Conservation (phyloP, 1,140 invertebrate species). For the Drosophila obscura region DNA sequence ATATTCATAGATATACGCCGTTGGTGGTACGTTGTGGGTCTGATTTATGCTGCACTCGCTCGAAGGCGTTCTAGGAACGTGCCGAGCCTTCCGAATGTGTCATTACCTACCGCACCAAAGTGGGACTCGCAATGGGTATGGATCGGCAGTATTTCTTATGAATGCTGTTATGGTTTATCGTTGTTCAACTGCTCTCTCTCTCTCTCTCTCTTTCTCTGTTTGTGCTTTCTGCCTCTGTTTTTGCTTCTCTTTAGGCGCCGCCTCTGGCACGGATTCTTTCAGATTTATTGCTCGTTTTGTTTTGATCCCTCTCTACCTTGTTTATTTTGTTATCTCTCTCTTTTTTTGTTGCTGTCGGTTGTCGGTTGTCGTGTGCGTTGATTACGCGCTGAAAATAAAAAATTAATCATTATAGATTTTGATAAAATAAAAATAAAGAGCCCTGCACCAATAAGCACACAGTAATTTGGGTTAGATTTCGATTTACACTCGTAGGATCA, state of each 20-base stretch:
- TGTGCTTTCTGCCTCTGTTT: constrained; percentile 30
- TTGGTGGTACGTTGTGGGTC: constrained; percentile 10
- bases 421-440: constrained; percentile 13
- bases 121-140: constrained; percentile 36
- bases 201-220: constrained; percentile 6
- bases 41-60: constrained; percentile 38
- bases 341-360: constrained; percentile 37
- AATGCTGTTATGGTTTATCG: constrained; percentile 16
- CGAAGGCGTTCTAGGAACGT: constrained; percentile 45
- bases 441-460: constrained; percentile 26
- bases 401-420: constrained; percentile 65
- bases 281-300: constrained; percentile 49
- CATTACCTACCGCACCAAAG: constrained; percentile 59
- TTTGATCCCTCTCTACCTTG: constrained; percentile 30
- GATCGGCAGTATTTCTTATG: constrained; percentile 7
- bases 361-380: constrained; percentile 19
- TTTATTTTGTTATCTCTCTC: constrained; percentile 20
- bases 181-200: constrained; percentile 4
- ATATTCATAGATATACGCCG: background rate
- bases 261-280: constrained; percentile 31
- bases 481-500: no score
- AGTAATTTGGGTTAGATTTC: constrained; percentile 8
- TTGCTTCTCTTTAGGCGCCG: constrained; percentile 34
- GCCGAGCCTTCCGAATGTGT: constrained; percentile 59
- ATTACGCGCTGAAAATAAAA: constrained; percentile 73